Evolutionary conservation across 2,888 invertebrate species (phyloP), one percentile per base, ranked within the genome.

Genomic region (Dromius quadrimaculatus): DNA sequence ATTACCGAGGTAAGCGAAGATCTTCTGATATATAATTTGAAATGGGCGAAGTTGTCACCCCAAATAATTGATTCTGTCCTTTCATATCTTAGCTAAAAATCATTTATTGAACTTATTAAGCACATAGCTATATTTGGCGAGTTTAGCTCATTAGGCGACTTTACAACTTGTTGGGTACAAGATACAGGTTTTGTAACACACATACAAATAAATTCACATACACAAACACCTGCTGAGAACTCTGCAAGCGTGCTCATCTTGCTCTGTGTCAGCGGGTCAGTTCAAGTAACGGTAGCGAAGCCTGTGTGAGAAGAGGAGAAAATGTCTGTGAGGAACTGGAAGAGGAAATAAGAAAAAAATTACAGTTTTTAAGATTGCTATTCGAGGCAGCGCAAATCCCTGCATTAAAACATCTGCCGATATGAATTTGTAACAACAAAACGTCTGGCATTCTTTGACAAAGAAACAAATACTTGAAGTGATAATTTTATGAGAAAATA

Each of bases 251-350:
- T 41, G 41, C 41, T 41, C 41, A 41, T 41, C 41, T n/a, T 15
- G 57, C 68, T 59, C 54, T 59, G 68, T 64, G 65, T 63, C 64
- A 71, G 71, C 62, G 66, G 71, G 72, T 71, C 41, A 72, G 73
- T 72, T 71, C 13, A 32, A 47, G 47, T 36, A 57, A 66, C 22
- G 34, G 66, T 47, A 66, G 50, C 50, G 20, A 22, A 6, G 38
- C 15, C 2, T 41, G 41, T 41, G 41, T 41, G 41, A 11, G 41
- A 28, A 8, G 28, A 28, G 13, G 36, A 2, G 41, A 41, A 15
- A 15, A 41, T 41, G 41, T 41, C 41, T 41, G 41, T 41, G 11
- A n/a, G n/a, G 15, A 15, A 15, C 15, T 41, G 4, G 13, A 41
- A 4, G 13, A 2, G 8, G 41, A 15, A 4, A 15, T 15, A 15